These are phyloP conservation scores for Ctenopoma kingsleyae DNA, from an alignment of 2,797 vertebrate species.

Conservation along the genomic window DNA sequence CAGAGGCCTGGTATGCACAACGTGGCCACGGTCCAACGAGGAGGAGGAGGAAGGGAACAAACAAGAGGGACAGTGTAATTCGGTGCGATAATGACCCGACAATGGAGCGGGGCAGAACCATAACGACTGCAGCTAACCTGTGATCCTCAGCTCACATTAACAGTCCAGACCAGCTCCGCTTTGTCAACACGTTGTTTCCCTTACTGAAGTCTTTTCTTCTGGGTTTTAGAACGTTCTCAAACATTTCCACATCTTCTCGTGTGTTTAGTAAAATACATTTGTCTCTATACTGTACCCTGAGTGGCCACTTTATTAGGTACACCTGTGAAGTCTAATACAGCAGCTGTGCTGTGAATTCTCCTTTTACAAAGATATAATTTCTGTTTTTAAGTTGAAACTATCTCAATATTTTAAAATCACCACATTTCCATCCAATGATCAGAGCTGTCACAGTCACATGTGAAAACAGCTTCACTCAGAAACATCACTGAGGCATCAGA, in stretches of 20 bases:
- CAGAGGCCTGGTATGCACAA: conserved; percentile 62
- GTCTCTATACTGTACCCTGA: too few relatives aligned
- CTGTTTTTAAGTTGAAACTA: too few relatives aligned
- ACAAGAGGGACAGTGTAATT: conserved; percentile 58
- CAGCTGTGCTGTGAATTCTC: too few relatives aligned
- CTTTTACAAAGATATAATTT: too few relatives aligned
- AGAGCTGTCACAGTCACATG: too few relatives aligned
- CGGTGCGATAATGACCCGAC: conserved; percentile 60
- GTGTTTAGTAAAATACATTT: not conserved
- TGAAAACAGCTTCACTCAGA: too few relatives aligned
- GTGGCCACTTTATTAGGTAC: not conserved
- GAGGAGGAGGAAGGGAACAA: conserved; percentile 39
- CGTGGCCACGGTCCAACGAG: conserved; percentile 62
- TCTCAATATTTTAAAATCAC: too few relatives aligned
- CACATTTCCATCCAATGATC: too few relatives aligned
- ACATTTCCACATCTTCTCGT: not conserved
- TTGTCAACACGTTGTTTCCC: conserved; percentile 1
- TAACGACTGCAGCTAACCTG: conserved; percentile 54
- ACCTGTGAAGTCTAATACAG: not conserved
- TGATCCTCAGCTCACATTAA: conserved; percentile 36
- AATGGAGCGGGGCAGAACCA: conserved; percentile 43
- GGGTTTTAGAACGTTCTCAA: conserved; percentile 44
- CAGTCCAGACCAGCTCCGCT: conserved; percentile 16
- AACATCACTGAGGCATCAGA: too few relatives aligned
- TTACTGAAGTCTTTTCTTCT: conserved; percentile 14